phyloP scores from a whole-genome alignment of 2,113 vertebrate genomes.

The Anser cygnoides region DNA sequence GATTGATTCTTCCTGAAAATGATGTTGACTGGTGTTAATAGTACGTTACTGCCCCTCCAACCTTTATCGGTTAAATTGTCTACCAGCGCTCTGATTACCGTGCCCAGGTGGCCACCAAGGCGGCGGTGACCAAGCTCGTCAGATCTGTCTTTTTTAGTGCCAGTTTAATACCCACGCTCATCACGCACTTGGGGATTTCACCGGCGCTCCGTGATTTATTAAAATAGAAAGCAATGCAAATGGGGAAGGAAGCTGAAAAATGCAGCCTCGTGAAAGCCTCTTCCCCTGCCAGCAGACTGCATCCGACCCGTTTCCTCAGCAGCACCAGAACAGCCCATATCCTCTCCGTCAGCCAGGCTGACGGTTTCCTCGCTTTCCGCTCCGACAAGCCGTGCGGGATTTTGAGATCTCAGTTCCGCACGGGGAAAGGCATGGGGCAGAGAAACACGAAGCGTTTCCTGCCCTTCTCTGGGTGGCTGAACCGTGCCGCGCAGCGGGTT shows the following conservation, averaged over 20 bases:
- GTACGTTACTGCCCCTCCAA: neutral
- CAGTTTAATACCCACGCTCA: neutral
- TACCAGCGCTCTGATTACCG: neutral
- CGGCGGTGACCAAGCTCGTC: neutral
- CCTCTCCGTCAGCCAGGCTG: neutral
- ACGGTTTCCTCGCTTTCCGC: neutral
- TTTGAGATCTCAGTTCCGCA: neutral
- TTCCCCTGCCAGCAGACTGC: neutral
- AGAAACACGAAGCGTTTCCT: neutral
- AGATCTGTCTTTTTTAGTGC: rapidly evolving
- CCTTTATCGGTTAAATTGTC: neutral
- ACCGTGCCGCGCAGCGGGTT: neutral
- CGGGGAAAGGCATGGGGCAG: neutral
- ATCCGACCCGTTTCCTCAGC: neutral
- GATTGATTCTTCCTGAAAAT: constrained; percentile 28
- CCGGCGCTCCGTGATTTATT: neutral
- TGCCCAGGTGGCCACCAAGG: neutral
- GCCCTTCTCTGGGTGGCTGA: neutral
- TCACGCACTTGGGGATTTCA: neutral
- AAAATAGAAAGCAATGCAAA: constrained; percentile 1
- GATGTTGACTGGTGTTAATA: neutral
- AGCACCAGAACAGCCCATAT: neutral
- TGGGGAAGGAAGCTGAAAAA: neutral
- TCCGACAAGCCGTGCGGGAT: neutral
- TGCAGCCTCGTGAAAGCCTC: rapidly evolving